phyloP scores from a whole-genome alignment of 2,797 vertebrate genomes.

The Sparidentex hasta region DNA sequence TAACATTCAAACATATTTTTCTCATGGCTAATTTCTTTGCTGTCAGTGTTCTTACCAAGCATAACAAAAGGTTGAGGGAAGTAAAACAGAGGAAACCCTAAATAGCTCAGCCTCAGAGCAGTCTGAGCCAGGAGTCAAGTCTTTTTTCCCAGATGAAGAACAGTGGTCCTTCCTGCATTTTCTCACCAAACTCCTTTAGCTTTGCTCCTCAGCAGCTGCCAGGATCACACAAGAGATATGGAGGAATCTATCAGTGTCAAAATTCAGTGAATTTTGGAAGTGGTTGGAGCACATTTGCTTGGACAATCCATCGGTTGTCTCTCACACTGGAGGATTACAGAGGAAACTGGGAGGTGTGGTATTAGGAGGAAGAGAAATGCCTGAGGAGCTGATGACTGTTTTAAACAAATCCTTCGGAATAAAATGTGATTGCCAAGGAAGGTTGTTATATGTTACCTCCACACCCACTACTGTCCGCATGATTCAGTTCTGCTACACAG shows the following conservation, averaged over 20 bases:
- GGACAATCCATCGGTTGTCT: conserved; percentile 20
- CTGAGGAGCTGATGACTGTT: neutral
- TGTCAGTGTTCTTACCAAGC: conserved; percentile 40
- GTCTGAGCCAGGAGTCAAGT: conserved; percentile 49
- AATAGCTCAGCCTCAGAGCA: conserved; percentile 23
- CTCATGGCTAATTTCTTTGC: conserved; percentile 29
- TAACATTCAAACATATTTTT: conserved; percentile 28
- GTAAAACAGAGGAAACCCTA: conserved; percentile 32
- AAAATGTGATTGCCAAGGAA: neutral
- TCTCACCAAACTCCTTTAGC: conserved; percentile 51
- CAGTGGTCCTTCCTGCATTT: conserved; percentile 62
- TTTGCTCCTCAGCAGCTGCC: conserved; percentile 41
- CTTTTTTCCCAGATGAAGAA: conserved; percentile 52
- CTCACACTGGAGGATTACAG: conserved; percentile 22
- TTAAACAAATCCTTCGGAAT: conserved; percentile 8
- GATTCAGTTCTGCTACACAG: neutral
- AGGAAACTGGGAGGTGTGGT: conserved; percentile 11
- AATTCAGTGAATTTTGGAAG: neutral
- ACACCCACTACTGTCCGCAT: neutral
- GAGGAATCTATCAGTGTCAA: neutral
- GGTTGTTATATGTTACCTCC: conserved; percentile 6
- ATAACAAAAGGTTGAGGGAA: conserved; percentile 38
- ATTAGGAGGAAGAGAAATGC: neutral
- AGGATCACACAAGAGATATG: conserved; percentile 33
- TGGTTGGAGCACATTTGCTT: conserved; percentile 17